Conservation (phyloP, 2,888 invertebrate species). For the Cynaeus angustus region DNA sequence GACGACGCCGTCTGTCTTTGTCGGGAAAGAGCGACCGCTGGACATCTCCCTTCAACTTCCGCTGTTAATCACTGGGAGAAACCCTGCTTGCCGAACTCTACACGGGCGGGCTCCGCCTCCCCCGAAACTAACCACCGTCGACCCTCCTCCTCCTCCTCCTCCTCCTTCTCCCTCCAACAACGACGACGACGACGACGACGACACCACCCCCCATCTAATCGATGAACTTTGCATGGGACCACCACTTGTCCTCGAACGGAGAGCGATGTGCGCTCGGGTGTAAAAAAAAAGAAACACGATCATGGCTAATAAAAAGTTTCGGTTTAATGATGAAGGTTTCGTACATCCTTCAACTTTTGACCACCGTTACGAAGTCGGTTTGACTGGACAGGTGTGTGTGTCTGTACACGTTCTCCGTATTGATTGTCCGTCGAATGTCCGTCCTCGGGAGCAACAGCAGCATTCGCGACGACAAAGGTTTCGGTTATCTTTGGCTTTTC, state of each 20-base stretch:
- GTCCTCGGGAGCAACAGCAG: conserved; percentile 55
- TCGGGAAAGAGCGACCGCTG: conserved; percentile 6
- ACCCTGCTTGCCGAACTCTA: conserved; percentile 46
- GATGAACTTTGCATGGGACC: conserved; percentile 58
- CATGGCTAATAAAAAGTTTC: not conserved
- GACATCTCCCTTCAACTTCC: conserved; percentile 39
- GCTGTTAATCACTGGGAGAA: conserved; percentile 48
- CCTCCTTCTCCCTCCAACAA: too few species aligned
- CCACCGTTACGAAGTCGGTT: too few species aligned
- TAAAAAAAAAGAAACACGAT: not conserved
- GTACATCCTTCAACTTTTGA: too few species aligned
- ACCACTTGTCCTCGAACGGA: conserved; percentile 52
- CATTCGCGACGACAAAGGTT: conserved; percentile 57
- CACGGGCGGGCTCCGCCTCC: conserved; percentile 45
- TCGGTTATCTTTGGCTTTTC: conserved; percentile 53
- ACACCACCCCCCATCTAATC: conserved; percentile 56
- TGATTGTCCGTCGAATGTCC: conserved; percentile 63
- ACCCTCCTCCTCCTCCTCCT: too few species aligned
- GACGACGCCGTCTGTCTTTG: conserved; percentile 17
- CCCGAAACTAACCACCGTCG: conserved; percentile 11
- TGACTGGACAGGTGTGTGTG: conserved; percentile 5
- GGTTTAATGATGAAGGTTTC: not conserved
- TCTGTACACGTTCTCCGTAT: conserved; percentile 33
- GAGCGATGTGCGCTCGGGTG: conserved; percentile 15
- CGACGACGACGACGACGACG: conserved; percentile 48